Percentiles rank a stretch among this genome's conserved stretches.
These are phyloP conservation scores for Cyprinodon brontotheroides DNA, from an alignment of 2,113 vertebrate species.

Conservation along the genomic window DNA sequence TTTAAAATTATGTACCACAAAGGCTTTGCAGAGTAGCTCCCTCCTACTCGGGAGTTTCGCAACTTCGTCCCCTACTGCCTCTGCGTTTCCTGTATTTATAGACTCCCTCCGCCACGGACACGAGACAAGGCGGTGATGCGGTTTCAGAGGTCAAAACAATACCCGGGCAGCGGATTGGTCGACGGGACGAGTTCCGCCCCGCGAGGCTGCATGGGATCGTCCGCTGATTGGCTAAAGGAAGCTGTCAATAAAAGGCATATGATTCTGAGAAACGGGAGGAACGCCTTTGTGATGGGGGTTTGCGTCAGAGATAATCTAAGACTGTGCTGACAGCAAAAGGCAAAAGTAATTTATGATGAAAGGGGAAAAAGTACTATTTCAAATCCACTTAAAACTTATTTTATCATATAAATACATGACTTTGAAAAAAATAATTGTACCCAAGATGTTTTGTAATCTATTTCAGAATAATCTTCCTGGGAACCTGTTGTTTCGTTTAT, in stretches of 20 bases:
- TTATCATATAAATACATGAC: neutral
- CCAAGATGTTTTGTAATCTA: neutral
- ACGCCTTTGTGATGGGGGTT: slow-evolving; percentile 61
- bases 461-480: neutral
- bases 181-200: slow-evolving; percentile 8
- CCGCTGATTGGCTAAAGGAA: slow-evolving; percentile 53
- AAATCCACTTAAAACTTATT: neutral
- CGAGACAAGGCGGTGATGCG: slow-evolving; percentile 80
- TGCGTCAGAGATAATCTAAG: slow-evolving; percentile 79
- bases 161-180: slow-evolving; percentile 62
- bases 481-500: neutral
- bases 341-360: slow-evolving; percentile 45
- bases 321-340: slow-evolving; percentile 63
- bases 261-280: slow-evolving; percentile 62
- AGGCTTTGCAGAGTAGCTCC: slow-evolving; percentile 70
- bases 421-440: neutral
- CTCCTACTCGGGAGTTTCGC: slow-evolving; percentile 77
- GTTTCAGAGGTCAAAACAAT: slow-evolving; percentile 82
- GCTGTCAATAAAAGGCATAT: slow-evolving; percentile 43
- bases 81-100: slow-evolving; percentile 77
- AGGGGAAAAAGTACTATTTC: slow-evolving; percentile 5
- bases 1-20: no score
- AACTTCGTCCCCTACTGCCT: slow-evolving; percentile 72
- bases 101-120: slow-evolving; percentile 80
- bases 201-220: accelerated